Base-by-base conservation (phyloP, 2,888 invertebrate species). In the Dasysyrphus tricinctus region DNA sequence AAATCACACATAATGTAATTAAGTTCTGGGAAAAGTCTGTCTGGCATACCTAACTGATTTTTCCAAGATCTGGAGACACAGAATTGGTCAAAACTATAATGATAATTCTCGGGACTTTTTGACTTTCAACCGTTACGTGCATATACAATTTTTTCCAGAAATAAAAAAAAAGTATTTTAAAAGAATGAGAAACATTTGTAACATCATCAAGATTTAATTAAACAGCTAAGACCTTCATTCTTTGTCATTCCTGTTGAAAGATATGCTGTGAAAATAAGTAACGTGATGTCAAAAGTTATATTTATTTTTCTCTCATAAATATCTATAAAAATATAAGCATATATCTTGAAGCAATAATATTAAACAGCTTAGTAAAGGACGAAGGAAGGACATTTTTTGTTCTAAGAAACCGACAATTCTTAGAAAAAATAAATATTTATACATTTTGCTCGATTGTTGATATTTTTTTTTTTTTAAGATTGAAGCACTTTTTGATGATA, bases 371-470 rank as follows among this genome's bases (percentile, higher is more conserved):
- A 73, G 29, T 51, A 16, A 67, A 51, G 42, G 37, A 67, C 5
- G 49, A 42, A 11, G 19, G 4, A 32, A n/a, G 51, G 44, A 69
- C 59, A n/a, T 19, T 59, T 73, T 67, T 19, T 32, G 9, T 2
- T 47, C 16, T 16, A 16, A 16, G 47, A 51, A 24, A 7, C 16
- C 34, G 8, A 11, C 6, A 19, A 14, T 51, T 12, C 12, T 1
- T 6, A 24, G 51, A 24, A 39, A 54, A 11, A 75, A 72, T 47
- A 72, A 67, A 54, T 63, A 54, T 54, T 42, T 37, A 14, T 59
- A 78, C 78, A 70, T 78, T 78, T 78, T 61, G 59, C 51, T 61
- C 59, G 82, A 82, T 78, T 82, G 78, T 69, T 82, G 82, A 82
- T 73, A 78, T 73, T 82, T 78, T 82, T 82, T 57, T 34, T 57